Evolutionary conservation across 2,797 vertebrate species (phyloP), one percentile per base, ranked within the genome.

Genomic region (Chelmon rostratus): DNA sequence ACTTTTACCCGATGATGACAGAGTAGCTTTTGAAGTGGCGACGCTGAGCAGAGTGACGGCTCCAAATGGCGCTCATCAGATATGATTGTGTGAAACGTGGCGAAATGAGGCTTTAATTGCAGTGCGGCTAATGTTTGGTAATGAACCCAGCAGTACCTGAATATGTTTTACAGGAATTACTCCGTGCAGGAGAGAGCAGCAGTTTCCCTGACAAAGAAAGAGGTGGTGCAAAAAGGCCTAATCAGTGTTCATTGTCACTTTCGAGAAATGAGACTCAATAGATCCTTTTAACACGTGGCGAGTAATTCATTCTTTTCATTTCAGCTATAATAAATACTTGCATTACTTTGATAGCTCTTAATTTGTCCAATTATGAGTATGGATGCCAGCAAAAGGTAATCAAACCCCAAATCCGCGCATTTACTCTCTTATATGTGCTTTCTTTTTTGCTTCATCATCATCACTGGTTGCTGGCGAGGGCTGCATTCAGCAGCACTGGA

Each of bases 71-170:
- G 6, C 63, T 87, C 80, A 84, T 86, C 83, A 87, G 68, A 82
- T 73, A 50, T 44, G 76, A 86, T 73, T 79, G 75, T 78, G 70
- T 44, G 62, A 64, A 76, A 76, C 5, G 35, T 1, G 1, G 33
- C 19, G 25, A 85, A 84, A 87, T 58, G 46, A 85, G 40, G 71
- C 73, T 67, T 31, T 87, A 83, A 89, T 86, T 82, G 68, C 68
- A 47, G 54, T 1, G 8, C 31, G 11, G 82, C 52, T 77, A 19
- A 71, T 53, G 75, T 82, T 77, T 72, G 58, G 65, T 76, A 74
- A 78, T 81, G 82, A 87, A 64, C 49, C 73, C 47, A 44, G 61
- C 35, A 9, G 56, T 56, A 66, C 67, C 75, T 80, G 62, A 68
- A 81, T 52, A 19, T 18, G 31, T 75, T 38, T 62, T 25, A 42